A percentile compares a stretch with the other conserved stretches of the same genome.
phyloP scores from a whole-genome alignment of 2,113 vertebrate species.

The Hassar affinis region DNA sequence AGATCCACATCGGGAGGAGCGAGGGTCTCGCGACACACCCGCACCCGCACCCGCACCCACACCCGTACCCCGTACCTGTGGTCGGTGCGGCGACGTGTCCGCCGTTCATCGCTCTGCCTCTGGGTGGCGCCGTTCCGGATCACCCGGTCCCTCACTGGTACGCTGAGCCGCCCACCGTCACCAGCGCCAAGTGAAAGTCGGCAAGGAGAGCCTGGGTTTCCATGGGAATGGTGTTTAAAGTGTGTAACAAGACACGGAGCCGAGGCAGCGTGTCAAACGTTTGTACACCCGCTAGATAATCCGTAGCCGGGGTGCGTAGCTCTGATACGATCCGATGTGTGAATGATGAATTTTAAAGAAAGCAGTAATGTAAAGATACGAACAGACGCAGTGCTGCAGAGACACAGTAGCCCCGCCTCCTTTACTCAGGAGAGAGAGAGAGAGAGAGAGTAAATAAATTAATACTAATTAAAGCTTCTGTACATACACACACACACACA shows the following conservation, averaged over 20 bases:
- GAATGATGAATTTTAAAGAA: background rate
- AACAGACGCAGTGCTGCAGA: background rate
- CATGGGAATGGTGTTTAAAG: background rate
- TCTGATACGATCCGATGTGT: background rate
- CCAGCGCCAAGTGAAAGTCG: conserved; percentile 64
- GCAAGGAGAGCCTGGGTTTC: background rate
- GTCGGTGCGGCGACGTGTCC: conserved; percentile 72
- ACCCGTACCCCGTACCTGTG: conserved; percentile 80
- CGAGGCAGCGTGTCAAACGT: background rate
- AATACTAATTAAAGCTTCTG: background rate
- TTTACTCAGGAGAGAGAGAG: background rate
- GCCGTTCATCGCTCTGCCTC: conserved; percentile 73
- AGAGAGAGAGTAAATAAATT: background rate
- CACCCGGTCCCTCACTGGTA: conserved; percentile 78
- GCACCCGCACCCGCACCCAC: conserved; percentile 74
- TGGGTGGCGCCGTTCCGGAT: conserved; percentile 71
- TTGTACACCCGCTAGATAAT: background rate
- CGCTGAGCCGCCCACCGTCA: conserved; percentile 73
- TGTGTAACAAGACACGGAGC: background rate
- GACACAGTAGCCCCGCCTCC: background rate
- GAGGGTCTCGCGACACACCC: conserved; percentile 81
- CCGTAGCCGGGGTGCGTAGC: background rate
- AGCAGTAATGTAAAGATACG: background rate
- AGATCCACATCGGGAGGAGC: conserved; percentile 91
- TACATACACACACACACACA: no score